Percentiles rank a stretch among this genome's conserved stretches.
These are phyloP conservation scores for Clanis bilineata DNA, from an alignment of 2,888 invertebrate species.

Conservation along the genomic window DNA sequence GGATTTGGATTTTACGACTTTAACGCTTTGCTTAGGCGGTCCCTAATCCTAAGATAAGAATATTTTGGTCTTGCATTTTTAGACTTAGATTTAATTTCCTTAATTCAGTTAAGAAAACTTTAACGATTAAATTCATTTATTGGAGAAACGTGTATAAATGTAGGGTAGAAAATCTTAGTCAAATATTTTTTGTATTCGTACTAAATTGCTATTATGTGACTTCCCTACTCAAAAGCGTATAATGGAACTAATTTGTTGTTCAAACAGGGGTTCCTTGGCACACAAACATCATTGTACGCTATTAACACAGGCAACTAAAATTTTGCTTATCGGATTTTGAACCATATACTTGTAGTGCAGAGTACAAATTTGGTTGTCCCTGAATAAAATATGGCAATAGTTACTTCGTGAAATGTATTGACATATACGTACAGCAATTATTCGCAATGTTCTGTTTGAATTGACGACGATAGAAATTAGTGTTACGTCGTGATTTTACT, in stretches of 20 bases:
- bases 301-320: slow-evolving; percentile 33
- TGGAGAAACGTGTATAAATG: background rate
- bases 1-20: slow-evolving; percentile 41
- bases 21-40: slow-evolving; percentile 29
- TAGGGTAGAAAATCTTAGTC: background rate
- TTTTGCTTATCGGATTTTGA: background rate
- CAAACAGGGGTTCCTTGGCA: slow-evolving; percentile 73
- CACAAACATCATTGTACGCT: slow-evolving; percentile 63
- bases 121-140: background rate
- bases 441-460: slow-evolving; percentile 23
- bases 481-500: slow-evolving; percentile 56
- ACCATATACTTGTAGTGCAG: slow-evolving; percentile 21
- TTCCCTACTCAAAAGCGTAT: slow-evolving; percentile 73
- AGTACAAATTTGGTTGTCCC: slow-evolving; percentile 27
- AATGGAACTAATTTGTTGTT: slow-evolving; percentile 81
- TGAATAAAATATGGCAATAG: background rate
- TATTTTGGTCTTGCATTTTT: background rate
- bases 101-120: background rate
- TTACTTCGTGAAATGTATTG: slow-evolving; percentile 63
- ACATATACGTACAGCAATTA: slow-evolving; percentile 70
- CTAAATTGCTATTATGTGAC: slow-evolving; percentile 50
- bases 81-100: background rate
- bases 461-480: slow-evolving; percentile 7
- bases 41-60: slow-evolving; percentile 29
- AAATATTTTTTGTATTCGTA: slow-evolving; percentile 21